A percentile compares a stretch with the other conserved stretches of the same genome.
These are phyloP conservation scores for Synanthedon formicaeformis DNA, from an alignment of 2,888 invertebrate species.

Conservation along the genomic window DNA sequence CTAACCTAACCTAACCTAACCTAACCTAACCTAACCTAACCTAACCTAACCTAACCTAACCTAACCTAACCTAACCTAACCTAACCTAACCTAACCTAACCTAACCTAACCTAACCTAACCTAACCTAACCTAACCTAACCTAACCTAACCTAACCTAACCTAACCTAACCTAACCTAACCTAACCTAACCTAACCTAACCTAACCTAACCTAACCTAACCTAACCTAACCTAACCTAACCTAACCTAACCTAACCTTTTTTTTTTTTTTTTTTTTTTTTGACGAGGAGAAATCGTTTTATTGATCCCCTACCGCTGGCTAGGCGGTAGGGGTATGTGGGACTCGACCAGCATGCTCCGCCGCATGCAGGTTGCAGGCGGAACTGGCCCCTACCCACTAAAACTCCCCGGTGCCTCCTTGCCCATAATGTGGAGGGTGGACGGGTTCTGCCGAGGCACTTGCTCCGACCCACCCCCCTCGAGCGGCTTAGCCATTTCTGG, in stretches of 20 bases:
- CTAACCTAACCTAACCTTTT: conserved; percentile 7
- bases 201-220: conserved; percentile 10
- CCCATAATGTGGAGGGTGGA: too few species aligned
- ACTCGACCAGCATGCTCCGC: too few species aligned
- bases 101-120: conserved; percentile 9
- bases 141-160: conserved; percentile 10
- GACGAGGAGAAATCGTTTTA: too few species aligned
- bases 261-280: too few species aligned
- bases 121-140: conserved; percentile 10
- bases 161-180: conserved; percentile 8
- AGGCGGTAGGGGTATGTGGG: too few species aligned
- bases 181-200: conserved; percentile 10
- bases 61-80: conserved; percentile 9
- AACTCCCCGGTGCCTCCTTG: too few species aligned
- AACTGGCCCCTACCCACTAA: too few species aligned
- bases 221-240: conserved; percentile 10
- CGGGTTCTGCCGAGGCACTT: too few species aligned
- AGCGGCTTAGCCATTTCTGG: too few species aligned
- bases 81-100: conserved; percentile 9
- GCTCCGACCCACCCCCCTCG: too few species aligned
- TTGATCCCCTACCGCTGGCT: too few species aligned
- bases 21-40: conserved; percentile 4
- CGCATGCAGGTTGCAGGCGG: too few species aligned
- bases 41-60: conserved; percentile 4
- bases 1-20: conserved; percentile 6